Evolutionary conservation across 2,888 invertebrate genomes (phyloP), one percentile per base, ranked within the genome.

Genomic region (Crepidodera aurea): DNA sequence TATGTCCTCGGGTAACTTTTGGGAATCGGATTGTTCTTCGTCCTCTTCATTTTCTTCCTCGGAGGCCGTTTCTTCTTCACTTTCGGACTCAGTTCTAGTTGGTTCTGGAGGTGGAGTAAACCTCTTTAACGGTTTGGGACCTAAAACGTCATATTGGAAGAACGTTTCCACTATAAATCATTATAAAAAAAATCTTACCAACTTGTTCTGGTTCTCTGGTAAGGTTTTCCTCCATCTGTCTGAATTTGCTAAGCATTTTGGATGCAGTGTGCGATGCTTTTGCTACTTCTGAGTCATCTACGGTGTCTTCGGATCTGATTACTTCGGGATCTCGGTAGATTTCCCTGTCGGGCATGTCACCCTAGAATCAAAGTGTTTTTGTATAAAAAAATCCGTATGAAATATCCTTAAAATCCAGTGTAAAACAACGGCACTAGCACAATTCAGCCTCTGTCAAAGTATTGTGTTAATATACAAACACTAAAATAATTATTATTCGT

Each of bases 41-140:
- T 84, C 84, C 19, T 85, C 83, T 16, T 79, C 79, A 19, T 81
- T 79, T 34, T 81, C 81, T 40, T 81, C 81, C 25, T 80, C 80
- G 25, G 79, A 81, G 10, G 74, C 72, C 22, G 78, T 82, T 68
- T 80, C 82, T 56, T 82, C 84, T 13, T 77, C 79, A 55, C 78
- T 78, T 7, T 73, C 74, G 2, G 69, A 68, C 63, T 81, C 80
- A 1, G 73, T 70, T 46, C 78, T 75, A 5, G 79, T 70, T 0
- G 81, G 81, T 66, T 93, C 92, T 12, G 93, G 93, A 0, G 95
- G 95, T 1, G 95, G 95, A 0, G 95, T 95, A 81, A 95, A 95
- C 61, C 93, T 84, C 79, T 94, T 95, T 64, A 95, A 80, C 0
- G 95, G 94, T 77, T 93, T 93, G 0, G 90, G 92, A 8, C 91